Conservation (phyloP, 2,113 vertebrate genomes). For the Myrmecobius fasciatus region DNA sequence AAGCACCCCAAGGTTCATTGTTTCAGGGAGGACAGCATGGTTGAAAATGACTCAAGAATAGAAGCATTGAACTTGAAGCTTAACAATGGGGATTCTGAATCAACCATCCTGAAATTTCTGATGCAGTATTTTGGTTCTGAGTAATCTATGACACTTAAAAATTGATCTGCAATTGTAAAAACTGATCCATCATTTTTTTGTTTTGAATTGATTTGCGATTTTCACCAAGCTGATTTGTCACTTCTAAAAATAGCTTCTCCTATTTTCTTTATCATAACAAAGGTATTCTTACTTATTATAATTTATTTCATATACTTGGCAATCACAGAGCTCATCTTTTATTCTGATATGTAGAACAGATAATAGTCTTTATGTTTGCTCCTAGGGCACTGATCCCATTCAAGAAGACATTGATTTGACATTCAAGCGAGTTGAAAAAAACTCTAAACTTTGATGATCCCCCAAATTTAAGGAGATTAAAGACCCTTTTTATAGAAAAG, state of each 20-base stretch:
- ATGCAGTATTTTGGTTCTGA: not conserved
- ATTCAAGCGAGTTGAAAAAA: not conserved
- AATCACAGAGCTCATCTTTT: not conserved
- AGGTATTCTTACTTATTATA: not conserved
- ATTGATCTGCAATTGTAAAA: not conserved
- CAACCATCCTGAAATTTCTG: slow-evolving; percentile 38
- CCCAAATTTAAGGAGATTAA: not conserved
- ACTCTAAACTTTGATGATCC: not conserved
- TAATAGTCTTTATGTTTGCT: not conserved
- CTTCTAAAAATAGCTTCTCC: not conserved
- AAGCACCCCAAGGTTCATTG: slow-evolving; percentile 51
- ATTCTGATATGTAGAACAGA: not conserved
- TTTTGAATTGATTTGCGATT: not conserved
- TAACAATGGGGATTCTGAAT: slow-evolving; percentile 45
- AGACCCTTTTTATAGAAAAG: not conserved
- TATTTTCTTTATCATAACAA: not conserved
- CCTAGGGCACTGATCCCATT: not conserved
- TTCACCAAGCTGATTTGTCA: not conserved
- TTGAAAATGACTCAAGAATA: slow-evolving; percentile 44
- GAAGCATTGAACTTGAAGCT: slow-evolving; percentile 64
- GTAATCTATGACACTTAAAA: not conserved
- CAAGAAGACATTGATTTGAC: not conserved
- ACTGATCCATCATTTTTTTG: not conserved
- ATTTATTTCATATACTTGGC: not conserved
- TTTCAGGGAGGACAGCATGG: not conserved